Conservation (phyloP, 2,797 vertebrate species). For the Bucorvus abyssinicus region DNA sequence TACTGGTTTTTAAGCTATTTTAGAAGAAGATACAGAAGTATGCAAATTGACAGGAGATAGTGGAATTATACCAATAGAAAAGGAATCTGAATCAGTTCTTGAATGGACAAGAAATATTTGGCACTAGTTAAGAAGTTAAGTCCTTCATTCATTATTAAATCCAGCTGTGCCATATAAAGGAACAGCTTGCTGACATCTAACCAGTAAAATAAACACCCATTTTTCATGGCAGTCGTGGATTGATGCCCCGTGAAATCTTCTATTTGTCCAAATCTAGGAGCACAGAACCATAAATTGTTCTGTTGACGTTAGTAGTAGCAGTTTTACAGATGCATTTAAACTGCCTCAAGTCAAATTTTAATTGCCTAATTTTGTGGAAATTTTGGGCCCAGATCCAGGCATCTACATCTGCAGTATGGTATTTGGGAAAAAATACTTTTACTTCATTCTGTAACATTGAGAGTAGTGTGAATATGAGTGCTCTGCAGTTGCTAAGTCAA, state of each 20-base stretch:
- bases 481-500: not conserved
- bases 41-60: not conserved
- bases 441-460: not conserved
- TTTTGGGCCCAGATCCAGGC: not conserved
- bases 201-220: slow-evolving; percentile 9
- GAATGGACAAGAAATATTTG: not conserved
- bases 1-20: not conserved
- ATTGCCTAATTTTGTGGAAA: slow-evolving; percentile 39
- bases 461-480: not conserved
- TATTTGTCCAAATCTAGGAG: not conserved
- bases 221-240: not conserved
- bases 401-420: not conserved
- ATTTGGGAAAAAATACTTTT: not conserved
- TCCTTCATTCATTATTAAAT: not conserved
- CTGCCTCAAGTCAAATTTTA: slow-evolving; percentile 11
- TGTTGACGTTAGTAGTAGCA: not conserved
- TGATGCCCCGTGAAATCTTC: slow-evolving; percentile 5
- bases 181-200: slow-evolving; percentile 1
- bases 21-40: not conserved
- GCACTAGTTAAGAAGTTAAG: not conserved
- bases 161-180: slow-evolving; percentile 5
- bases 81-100: not conserved
- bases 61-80: not conserved
- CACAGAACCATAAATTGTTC: not conserved
- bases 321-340: slow-evolving; percentile 34